A percentile compares a stretch with the other conserved stretches of the same genome.
phyloP scores from a whole-genome alignment of 2,797 vertebrate species.

The Zenarchopterus dispar region DNA sequence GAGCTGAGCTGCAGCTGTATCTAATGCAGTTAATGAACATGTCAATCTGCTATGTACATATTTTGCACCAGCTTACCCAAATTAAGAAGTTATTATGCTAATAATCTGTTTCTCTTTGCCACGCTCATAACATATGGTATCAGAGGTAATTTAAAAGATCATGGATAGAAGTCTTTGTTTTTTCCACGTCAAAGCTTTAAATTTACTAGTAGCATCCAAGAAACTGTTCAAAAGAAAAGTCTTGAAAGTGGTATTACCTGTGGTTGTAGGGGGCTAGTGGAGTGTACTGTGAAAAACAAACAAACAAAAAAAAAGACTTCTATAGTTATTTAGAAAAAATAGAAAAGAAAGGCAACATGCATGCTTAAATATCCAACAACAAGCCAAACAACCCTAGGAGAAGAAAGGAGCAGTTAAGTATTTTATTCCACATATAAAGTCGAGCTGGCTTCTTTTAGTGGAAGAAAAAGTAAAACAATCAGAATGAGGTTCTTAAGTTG shows the following conservation, averaged over 20 bases:
- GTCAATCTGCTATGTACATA: neutral
- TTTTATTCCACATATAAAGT: neutral
- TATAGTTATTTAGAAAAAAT: slow-evolving; percentile 23
- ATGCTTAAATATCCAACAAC: slow-evolving; percentile 24
- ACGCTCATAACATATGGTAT: neutral
- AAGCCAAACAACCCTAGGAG: slow-evolving; percentile 9
- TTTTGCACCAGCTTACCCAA: neutral
- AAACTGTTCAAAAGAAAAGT: no score
- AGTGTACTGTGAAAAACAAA: slow-evolving; percentile 9
- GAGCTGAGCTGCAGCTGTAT: neutral
- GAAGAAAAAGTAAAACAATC: slow-evolving; percentile 12
- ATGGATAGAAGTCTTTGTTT: no score
- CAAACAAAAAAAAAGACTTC: slow-evolving; percentile 3
- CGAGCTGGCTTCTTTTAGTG: neutral
- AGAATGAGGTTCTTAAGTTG: neutral
- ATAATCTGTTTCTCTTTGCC: neutral
- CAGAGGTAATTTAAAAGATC: neutral
- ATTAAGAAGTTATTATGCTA: slow-evolving; percentile 1
- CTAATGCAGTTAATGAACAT: slow-evolving; percentile 1
- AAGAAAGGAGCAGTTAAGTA: neutral
- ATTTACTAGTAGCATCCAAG: no score
- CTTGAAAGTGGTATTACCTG: no score
- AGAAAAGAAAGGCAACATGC: neutral
- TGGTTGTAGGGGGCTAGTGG: no score
- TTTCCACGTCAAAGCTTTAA: no score